Evolutionary conservation across 2,797 vertebrate species (phyloP).

Genomic region (Pogonophryne albipinna): DNA sequence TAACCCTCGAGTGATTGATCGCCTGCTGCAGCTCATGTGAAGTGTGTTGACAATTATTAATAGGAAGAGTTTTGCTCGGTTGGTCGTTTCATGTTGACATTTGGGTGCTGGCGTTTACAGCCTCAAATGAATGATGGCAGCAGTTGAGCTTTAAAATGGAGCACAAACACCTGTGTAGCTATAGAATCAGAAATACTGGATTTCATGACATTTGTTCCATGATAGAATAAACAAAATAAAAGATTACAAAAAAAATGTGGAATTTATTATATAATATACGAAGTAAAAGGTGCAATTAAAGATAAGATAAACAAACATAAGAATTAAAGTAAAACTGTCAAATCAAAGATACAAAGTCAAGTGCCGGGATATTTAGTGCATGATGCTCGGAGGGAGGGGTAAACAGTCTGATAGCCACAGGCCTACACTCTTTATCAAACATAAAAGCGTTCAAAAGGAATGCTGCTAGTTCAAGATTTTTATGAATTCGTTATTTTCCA

Average conservation of each 20-base stretch:
- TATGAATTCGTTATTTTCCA: too few relatives aligned
- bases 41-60: background rate
- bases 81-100: background rate
- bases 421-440: background rate
- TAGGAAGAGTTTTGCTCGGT: conserved; percentile 1
- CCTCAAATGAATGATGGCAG: too few relatives aligned
- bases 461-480: background rate
- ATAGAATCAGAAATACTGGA: too few relatives aligned
- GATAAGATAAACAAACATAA: too few relatives aligned
- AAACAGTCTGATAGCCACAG: background rate
- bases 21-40: background rate
- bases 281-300: too few relatives aligned
- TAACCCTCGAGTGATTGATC: background rate
- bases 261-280: too few relatives aligned
- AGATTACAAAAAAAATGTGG: too few relatives aligned
- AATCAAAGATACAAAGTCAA: too few relatives aligned
- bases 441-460: background rate
- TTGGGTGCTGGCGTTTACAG: background rate
- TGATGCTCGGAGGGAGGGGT: background rate
- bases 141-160: background rate
- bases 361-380: too few relatives aligned
- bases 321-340: background rate
- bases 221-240: too few relatives aligned
- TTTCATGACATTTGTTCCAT: too few relatives aligned
- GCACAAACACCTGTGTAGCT: background rate